Evolutionary conservation across 2,113 vertebrate species (phyloP), one percentile per base, ranked within the genome.

Genomic region (Mus spicilegus): DNA sequence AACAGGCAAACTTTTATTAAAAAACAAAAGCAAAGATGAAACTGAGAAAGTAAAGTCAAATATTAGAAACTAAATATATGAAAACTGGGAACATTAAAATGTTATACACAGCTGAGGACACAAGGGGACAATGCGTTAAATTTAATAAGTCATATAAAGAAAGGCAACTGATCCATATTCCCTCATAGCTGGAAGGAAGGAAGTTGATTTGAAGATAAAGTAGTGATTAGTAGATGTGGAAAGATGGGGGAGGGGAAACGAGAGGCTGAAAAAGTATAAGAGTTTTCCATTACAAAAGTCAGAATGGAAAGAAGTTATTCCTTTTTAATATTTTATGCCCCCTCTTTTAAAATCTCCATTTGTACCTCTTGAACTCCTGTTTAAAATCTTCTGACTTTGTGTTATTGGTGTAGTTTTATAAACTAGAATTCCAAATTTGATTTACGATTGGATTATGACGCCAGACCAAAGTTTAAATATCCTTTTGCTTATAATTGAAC

Each of bases 391-490:
- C 42, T 28, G 5, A 19, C 7, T 24, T 89, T 65, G 6, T 58
- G 33, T 54, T 8, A 36, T 76, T 56, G 73, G 7, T n/a, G 72
- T 51, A 24, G 73, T 95, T 95, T 93, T 51, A 70, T 42, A 39
- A 90, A 85, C 75, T 13, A 65, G 19, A 65, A 13, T 91, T 73
- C 70, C 89, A 75, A 91, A 13, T 81, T n/a, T 69, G 17, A 58
- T 63, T 95, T 85, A 93, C 84, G 7, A 97, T 51, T 3, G 91
- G 33, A 85, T 51, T 85, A 87, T 58, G 1, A 95, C 87, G n/a
- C 63, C 24, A 92, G 87, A 7, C 26, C 89, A 13, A 93, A 82
- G 24, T 93, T 91, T 58, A 89, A 91, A n/a, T 61, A 90, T 22
- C 28, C 56, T 84, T 86, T 97, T 73, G 14, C 3, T 56, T 88